phyloP scores from a whole-genome alignment of 2,113 vertebrate genomes.

The Prochilodus magdalenae region DNA sequence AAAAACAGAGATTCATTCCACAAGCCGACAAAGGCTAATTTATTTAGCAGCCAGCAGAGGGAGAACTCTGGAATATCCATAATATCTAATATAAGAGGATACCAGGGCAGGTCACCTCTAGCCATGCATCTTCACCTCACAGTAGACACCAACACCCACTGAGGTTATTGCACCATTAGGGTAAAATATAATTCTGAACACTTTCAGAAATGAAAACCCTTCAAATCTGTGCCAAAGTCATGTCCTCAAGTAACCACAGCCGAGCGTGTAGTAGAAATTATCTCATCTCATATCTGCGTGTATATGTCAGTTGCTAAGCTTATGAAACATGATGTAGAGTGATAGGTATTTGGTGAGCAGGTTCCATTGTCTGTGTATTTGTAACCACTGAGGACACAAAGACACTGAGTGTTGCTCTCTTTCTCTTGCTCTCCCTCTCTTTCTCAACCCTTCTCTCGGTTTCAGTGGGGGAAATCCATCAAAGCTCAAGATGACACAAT shows the following conservation, averaged over 20 bases:
- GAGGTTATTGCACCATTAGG: too few species aligned
- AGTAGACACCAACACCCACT: too few species aligned
- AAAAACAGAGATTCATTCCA: too few species aligned
- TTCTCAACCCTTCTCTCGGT: conserved; percentile 27
- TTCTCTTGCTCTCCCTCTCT: not conserved
- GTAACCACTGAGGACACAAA: conserved; percentile 24
- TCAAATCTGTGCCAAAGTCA: not conserved
- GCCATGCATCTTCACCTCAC: too few species aligned
- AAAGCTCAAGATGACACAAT: conserved; percentile 46
- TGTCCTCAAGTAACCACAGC: conserved; percentile 15
- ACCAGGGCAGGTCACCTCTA: too few species aligned
- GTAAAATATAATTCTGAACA: not conserved
- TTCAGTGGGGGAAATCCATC: conserved; percentile 53
- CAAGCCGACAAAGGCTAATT: too few species aligned
- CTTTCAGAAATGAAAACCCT: not conserved
- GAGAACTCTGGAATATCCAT: too few species aligned
- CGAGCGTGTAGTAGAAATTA: not conserved
- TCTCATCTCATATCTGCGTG: not conserved
- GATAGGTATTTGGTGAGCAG: conserved; percentile 50
- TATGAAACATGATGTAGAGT: conserved; percentile 30
- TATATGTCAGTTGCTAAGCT: not conserved
- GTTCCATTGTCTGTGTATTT: conserved; percentile 35
- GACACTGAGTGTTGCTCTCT: conserved; percentile 10
- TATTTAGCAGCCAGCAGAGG: too few species aligned
- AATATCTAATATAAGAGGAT: too few species aligned